Base-by-base conservation (phyloP, 2,888 invertebrate species). In the Agrilus mali region DNA sequence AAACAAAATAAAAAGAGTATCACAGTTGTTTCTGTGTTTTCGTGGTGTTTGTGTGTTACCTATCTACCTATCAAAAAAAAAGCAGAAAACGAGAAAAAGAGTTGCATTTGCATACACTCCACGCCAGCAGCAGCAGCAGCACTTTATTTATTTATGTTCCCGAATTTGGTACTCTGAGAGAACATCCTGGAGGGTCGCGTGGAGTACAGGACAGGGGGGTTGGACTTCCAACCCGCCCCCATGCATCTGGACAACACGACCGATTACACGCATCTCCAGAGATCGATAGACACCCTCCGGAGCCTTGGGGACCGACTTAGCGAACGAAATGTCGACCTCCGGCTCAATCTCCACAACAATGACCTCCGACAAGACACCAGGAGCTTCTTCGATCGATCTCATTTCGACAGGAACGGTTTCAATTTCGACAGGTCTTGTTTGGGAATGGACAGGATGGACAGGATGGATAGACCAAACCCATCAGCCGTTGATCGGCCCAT, bases 201-300 rank as follows among this genome's bases (percentile, higher is more conserved):
- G 55, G 68, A 68, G 46, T 68, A 66, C 50, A 60, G 68, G 34
- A 49, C 57, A 15, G 65, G 65, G 35, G 66, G 66, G 45, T 58
- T 67, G 60, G 67, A 67, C 47, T 67, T 67, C 53, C 67, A 67
- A 57, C 62, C 62, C 47, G 58, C 61, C 40, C 55, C 58, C 42
- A 55, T 67, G 50, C 50, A 63, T 32, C 60, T 65, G 43, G 65
- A 66, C 46, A 62, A 62, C 50, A 50, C 60, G 40, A 59, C 63
- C 45, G 65, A 65, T 54, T 59, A 57, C 44, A 58, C 60, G 41
- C 64, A 66, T 50, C 60, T 67, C 33, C 66, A 67, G 52, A 54
- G 67, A 32, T 66, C 67, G 44, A 65, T 68, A 45, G 68, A 67
- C 53, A 66, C 66, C 32, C 47, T 68, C 41, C 56, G 68, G 7